Evolutionary conservation across 1,140 invertebrate species (phyloP), one percentile per base, ranked within the genome.

Genomic region (Antheraea mylitta): DNA sequence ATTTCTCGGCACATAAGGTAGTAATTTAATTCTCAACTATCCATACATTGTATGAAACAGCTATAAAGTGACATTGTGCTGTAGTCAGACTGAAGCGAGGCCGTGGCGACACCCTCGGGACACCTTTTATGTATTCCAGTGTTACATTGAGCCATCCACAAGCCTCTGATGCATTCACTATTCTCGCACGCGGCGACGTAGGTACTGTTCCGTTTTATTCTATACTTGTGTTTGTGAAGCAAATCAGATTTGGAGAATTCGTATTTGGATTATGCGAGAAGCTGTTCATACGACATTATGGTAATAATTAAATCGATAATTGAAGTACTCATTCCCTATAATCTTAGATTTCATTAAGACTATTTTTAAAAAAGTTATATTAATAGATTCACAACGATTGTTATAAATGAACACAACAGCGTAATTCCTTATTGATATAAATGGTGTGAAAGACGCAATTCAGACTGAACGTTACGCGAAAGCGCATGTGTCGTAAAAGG

Each of bases 111-210:
- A 68, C 74, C 69, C 74, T 69, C 58, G 74, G 74, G 74, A 73
- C 74, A 73, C 67, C 65, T 66, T 71, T 76, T 76, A 70, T 64
- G 69, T 76, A 76, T 76, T 71, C 67, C 62, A 64, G 64, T 68
- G 71, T 71, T 64, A 75, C 70, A 72, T 53, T 63, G 64, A 67
- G 68, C 67, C 67, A 66, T 66, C 53, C 64, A 64, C 63, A 64
- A 64, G 48, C 71, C 67, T 72, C 66, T 73, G 72, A 72, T 67
- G 70, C 72, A 74, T 78, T 75, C 76, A 75, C 70, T 70, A 65
- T 71, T 65, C 68, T 76, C 66, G 69, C 68, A 42, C 59, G 22
- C 22, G 22, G 66, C 66, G 53, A 63, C 62, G 38, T 42, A 42
- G 66, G 58, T 60, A 59, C 64, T 66, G 42, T 67, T 67, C 58